phyloP scores from a whole-genome alignment of 2,888 invertebrate species.

The Xanthorhoe spadicearia region DNA sequence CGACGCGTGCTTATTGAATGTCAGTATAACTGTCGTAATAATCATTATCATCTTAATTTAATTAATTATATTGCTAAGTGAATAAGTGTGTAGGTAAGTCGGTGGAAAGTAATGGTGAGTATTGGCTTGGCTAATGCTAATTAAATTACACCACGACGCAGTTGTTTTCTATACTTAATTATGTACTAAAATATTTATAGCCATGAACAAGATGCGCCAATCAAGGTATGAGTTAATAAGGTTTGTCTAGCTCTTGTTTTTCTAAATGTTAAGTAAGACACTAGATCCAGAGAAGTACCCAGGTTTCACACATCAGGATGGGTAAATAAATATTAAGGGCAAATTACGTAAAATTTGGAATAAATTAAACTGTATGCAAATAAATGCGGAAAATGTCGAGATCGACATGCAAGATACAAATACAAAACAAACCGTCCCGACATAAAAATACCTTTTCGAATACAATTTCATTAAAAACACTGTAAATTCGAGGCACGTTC shows the following conservation, averaged over 20 bases:
- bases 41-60: background rate
- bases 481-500: conserved; percentile 42
- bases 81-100: background rate
- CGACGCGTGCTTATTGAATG: conserved; percentile 12
- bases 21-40: background rate
- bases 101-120: background rate
- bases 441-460: conserved; percentile 28
- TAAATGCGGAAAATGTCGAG: conserved; percentile 18
- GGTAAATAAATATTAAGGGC: background rate
- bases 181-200: no score
- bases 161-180: no score
- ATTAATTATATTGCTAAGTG: background rate
- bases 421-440: conserved; percentile 13
- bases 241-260: no score
- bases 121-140: background rate
- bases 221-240: no score
- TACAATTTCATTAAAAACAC: conserved; percentile 47
- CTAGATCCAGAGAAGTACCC: no score
- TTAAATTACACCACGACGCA: no score
- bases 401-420: conserved; percentile 19
- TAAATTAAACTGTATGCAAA: conserved; percentile 9
- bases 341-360: background rate
- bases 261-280: no score
- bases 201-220: no score
- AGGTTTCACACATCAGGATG: no score